phyloP scores from a whole-genome alignment of 2,797 vertebrate genomes.

The Sylvia borin region DNA sequence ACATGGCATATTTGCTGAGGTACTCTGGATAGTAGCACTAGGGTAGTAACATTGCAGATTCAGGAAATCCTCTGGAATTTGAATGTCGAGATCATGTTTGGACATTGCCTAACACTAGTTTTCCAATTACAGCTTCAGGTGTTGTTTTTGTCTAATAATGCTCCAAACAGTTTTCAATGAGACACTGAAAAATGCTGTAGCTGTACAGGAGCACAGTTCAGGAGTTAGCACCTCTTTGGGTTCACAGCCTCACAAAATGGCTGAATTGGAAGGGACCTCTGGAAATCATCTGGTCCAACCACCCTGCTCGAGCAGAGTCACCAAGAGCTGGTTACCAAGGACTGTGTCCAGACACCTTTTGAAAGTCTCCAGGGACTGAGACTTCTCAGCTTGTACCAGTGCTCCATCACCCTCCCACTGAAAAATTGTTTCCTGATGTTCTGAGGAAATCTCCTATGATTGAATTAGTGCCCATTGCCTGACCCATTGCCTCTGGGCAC shows the following conservation, averaged over 20 bases:
- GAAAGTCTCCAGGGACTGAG: neutral
- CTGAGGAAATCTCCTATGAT: fast-evolving
- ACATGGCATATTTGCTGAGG: neutral
- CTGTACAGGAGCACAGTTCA: neutral
- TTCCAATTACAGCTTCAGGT: neutral
- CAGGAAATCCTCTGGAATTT: neutral
- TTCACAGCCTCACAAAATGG: neutral
- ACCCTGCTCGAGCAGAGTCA: neutral
- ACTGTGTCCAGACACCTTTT: neutral
- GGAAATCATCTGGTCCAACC: neutral
- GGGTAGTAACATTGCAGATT: neutral
- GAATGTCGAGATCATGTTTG: neutral
- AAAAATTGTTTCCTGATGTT: neutral
- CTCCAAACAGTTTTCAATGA: neutral
- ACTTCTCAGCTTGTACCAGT: neutral
- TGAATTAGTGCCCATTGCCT: neutral
- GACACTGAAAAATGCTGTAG: neutral
- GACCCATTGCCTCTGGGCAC: neutral
- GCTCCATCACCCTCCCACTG: neutral
- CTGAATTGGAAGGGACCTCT: neutral
- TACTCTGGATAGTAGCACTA: neutral
- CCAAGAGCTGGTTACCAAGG: neutral
- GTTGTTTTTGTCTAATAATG: neutral
- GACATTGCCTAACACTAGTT: neutral
- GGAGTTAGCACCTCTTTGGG: neutral